Evolutionary conservation across 2,888 invertebrate species (phyloP).

Genomic region (Mythimna ferrago): DNA sequence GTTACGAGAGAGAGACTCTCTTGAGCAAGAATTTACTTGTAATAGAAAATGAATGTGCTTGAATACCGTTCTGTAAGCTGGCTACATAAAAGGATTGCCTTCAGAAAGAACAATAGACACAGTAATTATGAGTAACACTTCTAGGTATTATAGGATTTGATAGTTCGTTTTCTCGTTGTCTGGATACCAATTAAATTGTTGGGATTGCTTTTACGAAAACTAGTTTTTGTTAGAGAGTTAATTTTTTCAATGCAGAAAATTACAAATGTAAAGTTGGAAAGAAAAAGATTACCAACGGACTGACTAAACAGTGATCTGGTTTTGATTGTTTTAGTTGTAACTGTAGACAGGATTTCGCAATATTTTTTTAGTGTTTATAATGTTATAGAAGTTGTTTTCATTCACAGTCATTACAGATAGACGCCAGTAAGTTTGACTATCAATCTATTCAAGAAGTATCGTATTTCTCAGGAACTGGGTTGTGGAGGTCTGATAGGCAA

Average conservation of each 20-base stretch:
- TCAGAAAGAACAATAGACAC: slow-evolving; percentile 48
- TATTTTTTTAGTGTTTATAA: too few relatives aligned
- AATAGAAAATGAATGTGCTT: slow-evolving; percentile 58
- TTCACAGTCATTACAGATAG: too few relatives aligned
- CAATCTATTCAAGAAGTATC: too few relatives aligned
- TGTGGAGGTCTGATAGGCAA: too few relatives aligned
- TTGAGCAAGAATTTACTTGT: slow-evolving; percentile 64
- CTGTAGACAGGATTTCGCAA: too few relatives aligned
- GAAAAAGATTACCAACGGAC: background rate
- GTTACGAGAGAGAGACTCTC: slow-evolving; percentile 58
- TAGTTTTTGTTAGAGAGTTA: too few relatives aligned
- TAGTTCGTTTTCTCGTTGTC: slow-evolving; percentile 31
- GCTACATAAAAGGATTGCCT: slow-evolving; percentile 48
- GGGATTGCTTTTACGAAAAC: background rate
- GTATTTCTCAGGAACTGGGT: too few relatives aligned
- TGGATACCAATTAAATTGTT: slow-evolving; percentile 9
- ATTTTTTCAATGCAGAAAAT: background rate
- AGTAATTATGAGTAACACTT: slow-evolving; percentile 51
- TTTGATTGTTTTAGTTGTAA: background rate
- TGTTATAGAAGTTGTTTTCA: too few relatives aligned
- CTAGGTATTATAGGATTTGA: slow-evolving; percentile 21
- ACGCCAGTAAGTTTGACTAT: too few relatives aligned
- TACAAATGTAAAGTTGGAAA: background rate
- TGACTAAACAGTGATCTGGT: background rate
- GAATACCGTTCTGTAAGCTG: slow-evolving; percentile 53